Conservation (phyloP, 2,888 invertebrate species). For the Neoscelio sp. region DNA sequence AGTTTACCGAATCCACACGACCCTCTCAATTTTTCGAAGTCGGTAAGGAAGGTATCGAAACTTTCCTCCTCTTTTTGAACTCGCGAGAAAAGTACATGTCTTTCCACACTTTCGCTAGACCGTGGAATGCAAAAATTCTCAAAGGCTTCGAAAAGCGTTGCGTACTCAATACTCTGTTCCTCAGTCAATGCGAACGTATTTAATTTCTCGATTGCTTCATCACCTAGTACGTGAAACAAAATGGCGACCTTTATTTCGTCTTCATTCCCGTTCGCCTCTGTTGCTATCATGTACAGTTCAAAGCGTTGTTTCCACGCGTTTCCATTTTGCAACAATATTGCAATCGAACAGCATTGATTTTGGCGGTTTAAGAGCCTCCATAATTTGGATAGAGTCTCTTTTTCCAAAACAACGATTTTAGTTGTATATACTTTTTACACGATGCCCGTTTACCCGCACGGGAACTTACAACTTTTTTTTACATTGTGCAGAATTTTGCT, state of each 20-base stretch:
- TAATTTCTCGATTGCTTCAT: slow-evolving; percentile 69
- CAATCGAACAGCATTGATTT: slow-evolving; percentile 36
- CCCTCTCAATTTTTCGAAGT: slow-evolving; percentile 57
- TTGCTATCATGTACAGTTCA: slow-evolving; percentile 67
- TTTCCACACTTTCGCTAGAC: slow-evolving; percentile 47
- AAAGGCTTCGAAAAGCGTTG: slow-evolving; percentile 65
- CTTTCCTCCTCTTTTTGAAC: slow-evolving; percentile 54
- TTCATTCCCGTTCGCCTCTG: slow-evolving; percentile 61
- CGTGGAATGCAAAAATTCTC: slow-evolving; percentile 36
- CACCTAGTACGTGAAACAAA: slow-evolving; percentile 66
- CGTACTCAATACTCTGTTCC: slow-evolving; percentile 51
- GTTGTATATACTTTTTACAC: too few relatives aligned
- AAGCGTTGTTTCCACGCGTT: slow-evolving; percentile 68
- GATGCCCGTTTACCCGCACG: too few relatives aligned
- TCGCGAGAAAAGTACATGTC: slow-evolving; percentile 66
- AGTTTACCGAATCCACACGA: slow-evolving; percentile 64
- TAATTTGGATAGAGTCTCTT: too few relatives aligned
- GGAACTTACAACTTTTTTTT: too few relatives aligned
- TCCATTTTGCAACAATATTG: slow-evolving; percentile 69
- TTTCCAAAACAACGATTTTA: too few relatives aligned
- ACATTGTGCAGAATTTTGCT: too few relatives aligned
- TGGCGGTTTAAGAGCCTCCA: slow-evolving; percentile 52
- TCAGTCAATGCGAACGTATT: slow-evolving; percentile 68
- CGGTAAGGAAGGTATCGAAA: slow-evolving; percentile 67
- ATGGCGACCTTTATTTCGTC: slow-evolving; percentile 68